Evolutionary conservation across 2,797 vertebrate genomes (phyloP).

Genomic region (Rhincodon typus): DNA sequence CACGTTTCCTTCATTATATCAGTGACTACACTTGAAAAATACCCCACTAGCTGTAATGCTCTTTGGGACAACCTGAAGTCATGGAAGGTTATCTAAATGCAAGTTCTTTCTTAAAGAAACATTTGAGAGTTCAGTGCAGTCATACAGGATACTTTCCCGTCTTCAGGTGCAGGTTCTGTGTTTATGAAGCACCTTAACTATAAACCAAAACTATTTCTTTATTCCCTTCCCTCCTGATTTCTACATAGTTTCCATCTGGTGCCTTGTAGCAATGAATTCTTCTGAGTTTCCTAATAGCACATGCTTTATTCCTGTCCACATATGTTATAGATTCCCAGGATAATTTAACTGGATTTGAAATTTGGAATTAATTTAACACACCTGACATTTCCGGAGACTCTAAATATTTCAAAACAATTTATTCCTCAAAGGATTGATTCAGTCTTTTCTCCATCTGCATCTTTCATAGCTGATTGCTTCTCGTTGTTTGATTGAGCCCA

Average conservation of each 20-base stretch:
- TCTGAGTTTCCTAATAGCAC: neutral
- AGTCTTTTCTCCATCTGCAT: neutral
- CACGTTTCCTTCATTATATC: neutral
- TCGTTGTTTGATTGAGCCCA: neutral
- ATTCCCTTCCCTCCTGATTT: neutral
- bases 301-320: slow-evolving; percentile 12
- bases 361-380: slow-evolving; percentile 30
- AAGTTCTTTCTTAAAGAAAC: neutral
- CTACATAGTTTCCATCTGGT: neutral
- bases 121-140: neutral
- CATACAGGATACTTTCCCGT: neutral
- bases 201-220: neutral
- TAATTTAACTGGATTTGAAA: slow-evolving; percentile 24
- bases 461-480: neutral
- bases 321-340: slow-evolving; percentile 18
- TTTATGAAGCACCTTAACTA: neutral
- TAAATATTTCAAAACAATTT: neutral
- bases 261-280: neutral
- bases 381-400: slow-evolving; percentile 20
- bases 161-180: neutral
- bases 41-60: neutral
- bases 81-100: neutral
- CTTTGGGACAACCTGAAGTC: neutral
- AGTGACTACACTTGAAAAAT: neutral
- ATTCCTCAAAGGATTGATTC: slow-evolving; percentile 7